Conservation (phyloP, 2,113 vertebrate species). For the Entelurus aequoreus region DNA sequence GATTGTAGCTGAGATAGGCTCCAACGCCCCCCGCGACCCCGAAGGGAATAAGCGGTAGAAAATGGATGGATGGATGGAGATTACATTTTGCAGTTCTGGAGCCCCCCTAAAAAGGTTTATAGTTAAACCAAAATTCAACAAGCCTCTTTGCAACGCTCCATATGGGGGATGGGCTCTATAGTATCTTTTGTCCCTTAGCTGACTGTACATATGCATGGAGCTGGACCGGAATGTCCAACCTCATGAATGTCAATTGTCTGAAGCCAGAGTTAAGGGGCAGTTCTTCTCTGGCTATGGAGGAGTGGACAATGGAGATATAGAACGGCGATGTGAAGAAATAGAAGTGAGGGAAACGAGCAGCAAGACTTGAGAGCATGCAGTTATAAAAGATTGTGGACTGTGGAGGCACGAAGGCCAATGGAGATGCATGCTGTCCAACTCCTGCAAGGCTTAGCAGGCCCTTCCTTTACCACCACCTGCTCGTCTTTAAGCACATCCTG, state of each 20-base stretch:
- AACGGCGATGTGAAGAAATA: slow-evolving; percentile 18
- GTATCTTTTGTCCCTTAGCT: slow-evolving; percentile 56
- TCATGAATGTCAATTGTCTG: slow-evolving; percentile 78
- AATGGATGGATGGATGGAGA: too few species aligned
- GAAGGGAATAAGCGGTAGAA: too few species aligned
- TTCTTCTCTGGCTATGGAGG: slow-evolving; percentile 62
- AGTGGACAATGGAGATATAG: slow-evolving; percentile 57
- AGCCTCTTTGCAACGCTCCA: background rate
- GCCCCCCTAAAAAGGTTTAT: too few species aligned
- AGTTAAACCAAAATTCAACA: slow-evolving; percentile 25
- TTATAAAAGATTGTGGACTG: slow-evolving; percentile 34
- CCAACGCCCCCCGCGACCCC: too few species aligned
- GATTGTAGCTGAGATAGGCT: too few species aligned
- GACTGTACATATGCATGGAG: slow-evolving; percentile 82
- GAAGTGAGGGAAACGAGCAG: slow-evolving; percentile 21
- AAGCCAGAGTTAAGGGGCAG: slow-evolving; percentile 64
- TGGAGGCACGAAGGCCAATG: slow-evolving; percentile 23
- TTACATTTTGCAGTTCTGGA: too few species aligned
- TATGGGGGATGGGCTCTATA: slow-evolving; percentile 30
- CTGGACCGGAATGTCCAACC: slow-evolving; percentile 64
- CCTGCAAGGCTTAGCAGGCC: slow-evolving; percentile 57
- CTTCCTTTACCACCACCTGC: slow-evolving; percentile 68
- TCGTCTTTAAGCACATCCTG: slow-evolving; percentile 72
- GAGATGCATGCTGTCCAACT: slow-evolving; percentile 50
- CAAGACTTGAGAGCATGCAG: slow-evolving; percentile 30